These are phyloP conservation scores for Nanorana parkeri DNA, from an alignment of 2,113 vertebrate species.

Conservation along the genomic window DNA sequence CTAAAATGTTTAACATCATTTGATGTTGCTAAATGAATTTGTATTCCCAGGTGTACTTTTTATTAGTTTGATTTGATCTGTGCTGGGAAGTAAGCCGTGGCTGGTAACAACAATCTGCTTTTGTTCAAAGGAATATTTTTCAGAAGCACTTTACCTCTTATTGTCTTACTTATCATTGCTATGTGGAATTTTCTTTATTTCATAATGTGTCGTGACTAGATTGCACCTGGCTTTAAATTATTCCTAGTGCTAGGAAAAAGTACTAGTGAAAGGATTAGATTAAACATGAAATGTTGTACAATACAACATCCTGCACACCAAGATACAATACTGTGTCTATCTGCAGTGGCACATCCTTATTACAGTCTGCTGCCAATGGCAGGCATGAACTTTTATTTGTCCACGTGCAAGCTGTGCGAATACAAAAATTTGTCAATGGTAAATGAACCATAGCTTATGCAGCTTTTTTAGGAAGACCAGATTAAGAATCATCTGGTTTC, in stretches of 20 bases:
- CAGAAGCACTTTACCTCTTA: not conserved
- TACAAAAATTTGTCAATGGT: no score
- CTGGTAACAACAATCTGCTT: not conserved
- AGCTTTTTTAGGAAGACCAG: no score
- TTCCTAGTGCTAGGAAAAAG: not conserved
- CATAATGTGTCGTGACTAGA: constrained; percentile 2
- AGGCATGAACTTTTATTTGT: no score
- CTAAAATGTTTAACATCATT: no score
- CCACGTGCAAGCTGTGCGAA: no score
- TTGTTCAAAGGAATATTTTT: not conserved
- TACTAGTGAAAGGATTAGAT: constrained; percentile 21
- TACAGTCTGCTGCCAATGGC: no score
- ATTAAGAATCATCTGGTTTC: no score
- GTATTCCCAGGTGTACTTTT: not conserved
- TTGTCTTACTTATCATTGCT: not conserved
- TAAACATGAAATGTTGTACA: not conserved
- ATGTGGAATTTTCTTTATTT: not conserved
- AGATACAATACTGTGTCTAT: no score
- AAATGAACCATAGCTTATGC: no score
- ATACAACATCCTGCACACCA: no score
- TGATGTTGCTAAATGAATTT: not conserved
- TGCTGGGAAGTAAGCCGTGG: not conserved
- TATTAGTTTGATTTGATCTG: not conserved
- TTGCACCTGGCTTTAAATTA: not conserved
- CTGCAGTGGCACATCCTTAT: no score